phyloP scores from a whole-genome alignment of 1,140 invertebrate genomes.

The Listronotus oregonensis region DNA sequence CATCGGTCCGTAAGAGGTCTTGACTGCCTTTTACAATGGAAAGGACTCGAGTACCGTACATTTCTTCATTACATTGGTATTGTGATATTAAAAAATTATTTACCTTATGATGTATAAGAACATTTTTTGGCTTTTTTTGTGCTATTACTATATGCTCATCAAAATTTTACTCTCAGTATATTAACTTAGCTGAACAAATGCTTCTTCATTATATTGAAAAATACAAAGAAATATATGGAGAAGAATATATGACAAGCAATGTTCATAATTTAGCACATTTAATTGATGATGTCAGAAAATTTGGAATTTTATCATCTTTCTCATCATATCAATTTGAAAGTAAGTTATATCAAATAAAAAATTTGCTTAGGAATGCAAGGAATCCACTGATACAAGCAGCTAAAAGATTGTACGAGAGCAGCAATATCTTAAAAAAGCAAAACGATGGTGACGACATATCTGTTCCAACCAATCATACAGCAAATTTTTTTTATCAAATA shows the following conservation, averaged over 20 bases:
- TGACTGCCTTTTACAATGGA: constrained; percentile 37
- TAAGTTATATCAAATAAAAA: constrained; percentile 38
- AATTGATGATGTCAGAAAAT: constrained; percentile 43
- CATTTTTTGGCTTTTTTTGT: constrained; percentile 41
- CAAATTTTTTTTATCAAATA: too few relatives aligned
- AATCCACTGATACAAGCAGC: constrained; percentile 41
- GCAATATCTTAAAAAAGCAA: too few relatives aligned
- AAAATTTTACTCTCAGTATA: constrained; percentile 29
- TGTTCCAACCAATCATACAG: too few relatives aligned
- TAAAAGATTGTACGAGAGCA: too few relatives aligned
- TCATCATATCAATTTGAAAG: constrained; percentile 30
- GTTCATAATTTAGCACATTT: constrained; percentile 44
- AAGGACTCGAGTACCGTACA: constrained; percentile 40
- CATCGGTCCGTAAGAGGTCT: constrained; percentile 40
- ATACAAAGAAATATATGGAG: constrained; percentile 37
- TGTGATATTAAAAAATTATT: constrained; percentile 40
- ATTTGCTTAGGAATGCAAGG: constrained; percentile 35
- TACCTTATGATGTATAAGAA: constrained; percentile 34
- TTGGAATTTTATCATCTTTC: constrained; percentile 40
- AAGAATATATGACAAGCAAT: constrained; percentile 43
- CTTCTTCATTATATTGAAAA: constrained; percentile 24
- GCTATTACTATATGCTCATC: constrained; percentile 38
- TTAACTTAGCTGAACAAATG: constrained; percentile 31
- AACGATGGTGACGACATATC: too few relatives aligned
- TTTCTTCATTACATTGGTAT: constrained; percentile 41